phyloP scores from a whole-genome alignment of 2,888 invertebrate species.

The Agonopterix heracliana region DNA sequence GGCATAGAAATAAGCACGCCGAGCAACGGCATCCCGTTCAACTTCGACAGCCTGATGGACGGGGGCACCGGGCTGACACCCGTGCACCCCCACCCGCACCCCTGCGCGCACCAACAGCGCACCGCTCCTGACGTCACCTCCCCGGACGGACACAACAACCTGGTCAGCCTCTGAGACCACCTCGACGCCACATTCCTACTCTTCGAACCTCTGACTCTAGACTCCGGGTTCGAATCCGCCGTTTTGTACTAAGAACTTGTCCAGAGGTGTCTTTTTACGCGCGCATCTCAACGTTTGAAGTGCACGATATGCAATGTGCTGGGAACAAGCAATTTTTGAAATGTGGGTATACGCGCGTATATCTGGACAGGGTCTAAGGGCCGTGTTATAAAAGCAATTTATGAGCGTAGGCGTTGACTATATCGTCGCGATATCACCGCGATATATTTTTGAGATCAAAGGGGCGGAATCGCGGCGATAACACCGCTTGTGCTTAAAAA shows the following conservation, averaged over 20 bases:
- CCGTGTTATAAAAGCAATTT: too few species aligned
- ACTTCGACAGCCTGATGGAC: conserved; percentile 95
- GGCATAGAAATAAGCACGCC: conserved; percentile 92
- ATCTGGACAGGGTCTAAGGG: too few species aligned
- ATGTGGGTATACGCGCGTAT: too few species aligned
- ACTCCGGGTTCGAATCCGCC: conserved; percentile 5
- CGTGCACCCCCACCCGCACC: conserved; percentile 78
- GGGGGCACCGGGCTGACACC: conserved; percentile 95
- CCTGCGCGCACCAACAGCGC: conserved; percentile 87
- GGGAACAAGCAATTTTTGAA: too few species aligned
- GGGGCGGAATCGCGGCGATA: too few species aligned
- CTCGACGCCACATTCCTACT: conserved; percentile 26
- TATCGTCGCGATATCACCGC: too few species aligned
- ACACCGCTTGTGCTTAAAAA: too few species aligned
- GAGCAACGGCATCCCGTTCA: conserved; percentile 90
- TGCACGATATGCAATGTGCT: not conserved
- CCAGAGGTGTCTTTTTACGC: not conserved
- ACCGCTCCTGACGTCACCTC: conserved; percentile 82
- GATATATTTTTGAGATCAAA: too few species aligned
- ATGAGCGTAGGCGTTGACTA: too few species aligned
- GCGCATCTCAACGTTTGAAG: not conserved
- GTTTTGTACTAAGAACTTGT: conserved; percentile 1
- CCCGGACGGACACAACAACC: conserved; percentile 84
- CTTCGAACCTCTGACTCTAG: conserved; percentile 18
- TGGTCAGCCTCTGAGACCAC: conserved; percentile 86